Conservation (phyloP, 2,113 vertebrate species). For the Tinamus guttatus region DNA sequence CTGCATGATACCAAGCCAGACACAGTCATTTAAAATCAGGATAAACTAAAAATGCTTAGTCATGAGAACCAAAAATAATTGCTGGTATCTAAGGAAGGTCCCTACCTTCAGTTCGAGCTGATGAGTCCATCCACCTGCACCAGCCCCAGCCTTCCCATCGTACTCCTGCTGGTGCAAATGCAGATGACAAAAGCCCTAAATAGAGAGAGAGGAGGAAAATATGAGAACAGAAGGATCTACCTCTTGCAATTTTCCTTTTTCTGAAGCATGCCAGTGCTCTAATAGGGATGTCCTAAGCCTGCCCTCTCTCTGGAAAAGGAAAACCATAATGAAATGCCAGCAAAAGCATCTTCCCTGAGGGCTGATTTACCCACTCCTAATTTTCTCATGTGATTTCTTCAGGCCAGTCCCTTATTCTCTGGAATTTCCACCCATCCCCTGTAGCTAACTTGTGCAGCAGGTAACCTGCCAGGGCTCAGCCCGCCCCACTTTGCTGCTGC, state of each 20-base stretch:
- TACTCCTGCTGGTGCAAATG: neutral
- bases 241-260: conserved; percentile 10
- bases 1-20: neutral
- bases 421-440: neutral
- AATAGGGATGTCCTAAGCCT: neutral
- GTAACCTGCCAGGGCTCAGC: neutral
- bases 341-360: neutral
- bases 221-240: neutral
- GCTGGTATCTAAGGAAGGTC: neutral
- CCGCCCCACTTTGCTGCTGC: no score
- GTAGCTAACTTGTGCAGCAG: neutral
- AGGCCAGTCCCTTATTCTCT: neutral
- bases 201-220: neutral
- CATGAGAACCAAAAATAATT: neutral
- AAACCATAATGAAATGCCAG: neutral
- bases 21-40: neutral
- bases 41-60: neutral
- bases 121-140: neutral
- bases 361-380: neutral
- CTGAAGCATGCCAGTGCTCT: neutral
- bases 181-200: neutral
- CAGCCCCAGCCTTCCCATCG: neutral
- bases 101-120: neutral
- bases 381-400: neutral
- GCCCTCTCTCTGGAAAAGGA: neutral